phyloP scores from a whole-genome alignment of 2,888 invertebrate genomes.

The Pemphredon lugubris region DNA sequence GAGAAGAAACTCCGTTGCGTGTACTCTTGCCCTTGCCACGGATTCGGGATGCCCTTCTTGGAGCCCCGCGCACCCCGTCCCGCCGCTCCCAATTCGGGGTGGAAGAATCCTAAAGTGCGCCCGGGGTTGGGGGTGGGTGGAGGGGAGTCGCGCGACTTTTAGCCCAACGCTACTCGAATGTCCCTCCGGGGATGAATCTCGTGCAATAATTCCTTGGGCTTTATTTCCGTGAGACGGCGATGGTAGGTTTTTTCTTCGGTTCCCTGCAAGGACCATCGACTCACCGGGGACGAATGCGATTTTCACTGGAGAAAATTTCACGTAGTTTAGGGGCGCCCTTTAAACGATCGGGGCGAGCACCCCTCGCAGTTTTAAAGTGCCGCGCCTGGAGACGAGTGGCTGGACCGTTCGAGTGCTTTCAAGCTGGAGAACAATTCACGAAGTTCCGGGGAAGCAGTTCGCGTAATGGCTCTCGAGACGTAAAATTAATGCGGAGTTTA shows the following conservation, averaged over 20 bases:
- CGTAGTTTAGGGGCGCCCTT: too few species aligned
- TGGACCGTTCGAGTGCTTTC: slow-evolving; percentile 18
- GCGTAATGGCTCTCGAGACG: too few species aligned
- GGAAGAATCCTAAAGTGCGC: slow-evolving; percentile 2
- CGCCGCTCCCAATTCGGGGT: slow-evolving; percentile 19
- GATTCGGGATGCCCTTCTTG: slow-evolving; percentile 34
- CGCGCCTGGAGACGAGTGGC: slow-evolving; percentile 5
- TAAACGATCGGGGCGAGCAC: too few species aligned
- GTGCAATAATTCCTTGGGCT: neutral
- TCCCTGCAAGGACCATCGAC: too few species aligned
- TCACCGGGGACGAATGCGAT: too few species aligned
- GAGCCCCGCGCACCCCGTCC: slow-evolving; percentile 27
- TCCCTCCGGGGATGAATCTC: slow-evolving; percentile 3
- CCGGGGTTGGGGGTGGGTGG: neutral
- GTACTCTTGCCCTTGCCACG: slow-evolving; percentile 51
- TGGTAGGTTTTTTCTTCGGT: too few species aligned
- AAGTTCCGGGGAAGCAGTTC: neutral
- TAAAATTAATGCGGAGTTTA: too few species aligned
- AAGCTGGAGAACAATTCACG: neutral
- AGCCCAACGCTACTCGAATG: too few species aligned
- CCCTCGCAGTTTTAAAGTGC: too few species aligned
- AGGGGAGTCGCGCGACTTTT: slow-evolving; percentile 9
- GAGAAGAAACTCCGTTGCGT: slow-evolving; percentile 70
- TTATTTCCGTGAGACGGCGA: neutral
- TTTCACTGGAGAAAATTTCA: too few species aligned